A percentile compares a stretch with the other conserved stretches of the same genome.
Evolutionary conservation across 1,140 invertebrate genomes (phyloP).

Genomic region (Bombus sylvicola): DNA sequence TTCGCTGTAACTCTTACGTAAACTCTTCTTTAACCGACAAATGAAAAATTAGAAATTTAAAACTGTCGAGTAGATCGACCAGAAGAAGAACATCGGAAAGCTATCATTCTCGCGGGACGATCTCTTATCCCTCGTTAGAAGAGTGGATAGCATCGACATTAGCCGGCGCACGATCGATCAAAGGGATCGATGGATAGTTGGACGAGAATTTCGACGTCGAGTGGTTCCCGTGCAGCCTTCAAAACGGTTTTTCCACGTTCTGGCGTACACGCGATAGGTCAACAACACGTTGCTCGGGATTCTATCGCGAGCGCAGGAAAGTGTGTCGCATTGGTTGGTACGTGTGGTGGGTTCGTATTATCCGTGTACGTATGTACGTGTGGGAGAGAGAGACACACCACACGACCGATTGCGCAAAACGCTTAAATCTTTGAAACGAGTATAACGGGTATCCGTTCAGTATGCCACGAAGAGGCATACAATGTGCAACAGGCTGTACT

Average conservation of each 20-base stretch:
- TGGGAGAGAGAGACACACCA: constrained; percentile 9
- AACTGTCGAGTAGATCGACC: no score
- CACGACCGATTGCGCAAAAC: constrained; percentile 56
- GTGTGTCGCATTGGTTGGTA: constrained; percentile 56
- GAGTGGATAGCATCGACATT: neutral
- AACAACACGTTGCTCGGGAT: constrained; percentile 34
- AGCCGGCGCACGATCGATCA: constrained; percentile 1
- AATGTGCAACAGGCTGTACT: constrained; percentile 34
- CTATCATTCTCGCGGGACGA: neutral
- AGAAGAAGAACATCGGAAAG: neutral
- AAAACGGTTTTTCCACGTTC: constrained; percentile 28
- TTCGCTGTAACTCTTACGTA: neutral
- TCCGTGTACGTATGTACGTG: neutral
- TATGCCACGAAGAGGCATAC: constrained; percentile 44
- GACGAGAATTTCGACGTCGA: constrained; percentile 1
- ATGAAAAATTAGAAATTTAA: no score
- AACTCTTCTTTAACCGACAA: no score
- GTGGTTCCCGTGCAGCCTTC: neutral
- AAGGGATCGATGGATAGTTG: neutral
- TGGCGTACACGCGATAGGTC: constrained; percentile 45
- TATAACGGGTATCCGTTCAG: constrained; percentile 51
- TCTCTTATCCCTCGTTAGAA: neutral
- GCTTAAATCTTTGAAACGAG: constrained; percentile 57
- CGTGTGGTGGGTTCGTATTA: no score
- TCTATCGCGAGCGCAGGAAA: constrained; percentile 54